Conservation (phyloP, 1,140 invertebrate species). For the Sipha flava region DNA sequence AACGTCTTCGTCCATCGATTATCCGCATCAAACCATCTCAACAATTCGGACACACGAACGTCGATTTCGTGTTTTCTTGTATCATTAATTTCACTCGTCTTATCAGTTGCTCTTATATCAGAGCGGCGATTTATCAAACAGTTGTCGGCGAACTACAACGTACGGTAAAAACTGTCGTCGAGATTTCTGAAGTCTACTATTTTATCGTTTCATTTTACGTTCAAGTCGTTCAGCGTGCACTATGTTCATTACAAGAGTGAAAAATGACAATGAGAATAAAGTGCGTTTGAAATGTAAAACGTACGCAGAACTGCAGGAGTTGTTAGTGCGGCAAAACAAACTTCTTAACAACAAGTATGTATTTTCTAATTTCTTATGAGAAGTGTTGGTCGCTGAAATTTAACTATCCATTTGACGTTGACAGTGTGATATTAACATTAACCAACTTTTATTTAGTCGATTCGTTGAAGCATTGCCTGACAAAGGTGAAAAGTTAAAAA, state of each 20-base stretch:
- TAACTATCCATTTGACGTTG: not conserved
- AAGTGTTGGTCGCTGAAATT: not conserved
- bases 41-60: too few species aligned
- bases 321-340: not conserved
- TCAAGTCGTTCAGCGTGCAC: too few species aligned
- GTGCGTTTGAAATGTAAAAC: not conserved
- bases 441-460: constrained; percentile 40
- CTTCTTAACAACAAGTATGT: not conserved
- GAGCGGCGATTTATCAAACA: too few species aligned
- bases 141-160: too few species aligned
- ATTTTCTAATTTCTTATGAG: not conserved
- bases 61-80: too few species aligned
- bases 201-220: too few species aligned
- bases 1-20: too few species aligned
- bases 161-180: too few species aligned
- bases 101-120: too few species aligned
- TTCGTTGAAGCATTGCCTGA: constrained; percentile 53
- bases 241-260: not conserved
- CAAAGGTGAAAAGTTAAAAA: constrained; percentile 56
- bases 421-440: not conserved
- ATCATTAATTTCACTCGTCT: too few species aligned
- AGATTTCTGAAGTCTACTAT: too few species aligned
- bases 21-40: too few species aligned
- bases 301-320: not conserved
- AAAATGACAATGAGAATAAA: not conserved